Conservation (phyloP, 2,113 vertebrate species). For the Cyanoderma ruficeps region DNA sequence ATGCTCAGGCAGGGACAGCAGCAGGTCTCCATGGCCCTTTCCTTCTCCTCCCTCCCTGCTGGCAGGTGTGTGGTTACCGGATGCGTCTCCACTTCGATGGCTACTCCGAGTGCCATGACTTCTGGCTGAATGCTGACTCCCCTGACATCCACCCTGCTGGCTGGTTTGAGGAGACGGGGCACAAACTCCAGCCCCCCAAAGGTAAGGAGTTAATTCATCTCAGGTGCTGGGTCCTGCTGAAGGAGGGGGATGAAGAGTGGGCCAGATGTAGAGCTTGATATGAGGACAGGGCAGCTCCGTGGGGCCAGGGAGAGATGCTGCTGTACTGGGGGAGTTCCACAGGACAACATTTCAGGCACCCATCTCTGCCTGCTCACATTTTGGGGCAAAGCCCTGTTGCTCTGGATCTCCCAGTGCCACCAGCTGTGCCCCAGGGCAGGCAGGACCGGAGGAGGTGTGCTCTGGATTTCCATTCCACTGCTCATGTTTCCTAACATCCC, state of each 20-base stretch:
- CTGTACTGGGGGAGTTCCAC: not conserved
- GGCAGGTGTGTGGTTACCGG: slow-evolving; percentile 92
- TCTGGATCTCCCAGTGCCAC: not conserved
- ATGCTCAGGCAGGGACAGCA: not conserved
- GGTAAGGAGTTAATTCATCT: slow-evolving; percentile 75
- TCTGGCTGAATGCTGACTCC: slow-evolving; percentile 96
- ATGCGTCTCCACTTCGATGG: slow-evolving; percentile 96
- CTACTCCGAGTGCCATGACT: slow-evolving; percentile 96
- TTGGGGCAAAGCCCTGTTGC: not conserved
- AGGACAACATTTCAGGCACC: not conserved
- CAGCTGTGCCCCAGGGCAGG: not conserved
- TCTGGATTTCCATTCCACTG: not conserved
- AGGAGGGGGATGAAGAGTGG: not conserved
- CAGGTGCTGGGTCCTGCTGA: not conserved
- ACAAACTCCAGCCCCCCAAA: slow-evolving; percentile 95
- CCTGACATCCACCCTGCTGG: slow-evolving; percentile 91
- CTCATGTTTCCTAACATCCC: not conserved
- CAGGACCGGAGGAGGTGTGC: not conserved
- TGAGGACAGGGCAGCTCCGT: not conserved
- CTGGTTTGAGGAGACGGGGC: slow-evolving; percentile 94
- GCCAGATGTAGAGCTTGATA: not conserved
- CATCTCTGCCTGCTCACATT: not conserved
- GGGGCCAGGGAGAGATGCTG: not conserved
- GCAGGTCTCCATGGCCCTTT: not conserved
- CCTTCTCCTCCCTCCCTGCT: not conserved